Evolutionary conservation across 2,888 invertebrate species (phyloP), one percentile per base, ranked within the genome.

Genomic region (Disparrhopalites patrizii): DNA sequence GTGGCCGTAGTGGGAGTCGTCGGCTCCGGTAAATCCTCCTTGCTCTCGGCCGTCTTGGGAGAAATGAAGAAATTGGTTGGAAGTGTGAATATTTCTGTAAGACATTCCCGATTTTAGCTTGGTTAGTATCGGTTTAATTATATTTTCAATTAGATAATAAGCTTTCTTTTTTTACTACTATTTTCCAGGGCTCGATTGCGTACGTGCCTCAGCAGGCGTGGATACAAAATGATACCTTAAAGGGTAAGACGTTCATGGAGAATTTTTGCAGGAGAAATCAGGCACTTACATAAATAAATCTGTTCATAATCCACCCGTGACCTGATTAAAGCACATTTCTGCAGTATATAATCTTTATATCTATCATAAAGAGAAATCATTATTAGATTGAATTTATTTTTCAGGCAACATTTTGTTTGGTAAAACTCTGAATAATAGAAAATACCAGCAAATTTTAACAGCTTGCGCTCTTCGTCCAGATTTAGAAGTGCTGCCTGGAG

Each of bases 371-470:
- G n/a, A n/a, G n/a, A n/a, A n/a, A n/a, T n/a, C n/a, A n/a, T n/a
- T n/a, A n/a, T n/a, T n/a, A n/a, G n/a, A n/a, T n/a, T n/a, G n/a
- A n/a, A n/a, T n/a, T n/a, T n/a, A n/a, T n/a, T n/a, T n/a, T n/a
- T n/a, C n/a, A n/a, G n/a, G n/a, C n/a, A 98, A 98, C 80, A 91
- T 99, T 71, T 78, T 94, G 31, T 99, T 98, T 80, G 94, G 94
- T n/a, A 87, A 87, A 71, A 77, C 83, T 0, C 82, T 86, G 57
- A 86, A 93, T 76, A 84, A 86, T 65, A 81, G 81, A 62, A 81
- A 83, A 51, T 97, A 97, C 79, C 84, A 89, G 71, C 84, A 85
- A 63, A 88, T 95, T 0, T 84, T 99, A 40, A 89, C 90, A 69
- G 90, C 92, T 0, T 98, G 98, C 79, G 96, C 96, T 1, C 82